A percentile compares a stretch with the other conserved stretches of the same genome.
Conservation (phyloP, 1,140 invertebrate genomes). For the Cyclina sinensis region DNA sequence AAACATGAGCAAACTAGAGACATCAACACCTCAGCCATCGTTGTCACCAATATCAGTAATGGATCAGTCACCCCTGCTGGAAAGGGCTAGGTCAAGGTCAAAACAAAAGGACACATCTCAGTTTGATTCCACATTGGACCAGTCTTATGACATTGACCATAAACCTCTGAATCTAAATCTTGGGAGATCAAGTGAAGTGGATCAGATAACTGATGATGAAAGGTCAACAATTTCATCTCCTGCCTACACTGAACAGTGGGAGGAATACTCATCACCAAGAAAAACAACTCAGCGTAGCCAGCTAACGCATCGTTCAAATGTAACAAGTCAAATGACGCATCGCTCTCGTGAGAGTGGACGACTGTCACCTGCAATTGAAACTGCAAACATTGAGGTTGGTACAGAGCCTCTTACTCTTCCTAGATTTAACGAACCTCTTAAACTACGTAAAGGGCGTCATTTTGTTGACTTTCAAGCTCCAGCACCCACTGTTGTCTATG, state of each 20-base stretch:
- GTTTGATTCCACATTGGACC: constrained; percentile 14
- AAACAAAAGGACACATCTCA: constrained; percentile 1
- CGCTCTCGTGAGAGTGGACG: constrained; percentile 60
- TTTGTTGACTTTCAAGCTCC: constrained; percentile 64
- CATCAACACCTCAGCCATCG: neutral
- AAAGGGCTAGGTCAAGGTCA: neutral
- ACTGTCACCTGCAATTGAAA: constrained; percentile 55
- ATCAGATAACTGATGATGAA: constrained; percentile 34
- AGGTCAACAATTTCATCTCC: constrained; percentile 28
- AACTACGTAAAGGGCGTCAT: constrained; percentile 52
- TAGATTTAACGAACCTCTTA: constrained; percentile 63
- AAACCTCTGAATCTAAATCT: constrained; percentile 14
- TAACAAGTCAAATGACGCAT: constrained; percentile 25
- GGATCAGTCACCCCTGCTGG: neutral
- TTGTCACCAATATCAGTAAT: neutral
- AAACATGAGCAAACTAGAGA: neutral
- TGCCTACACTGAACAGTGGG: constrained; percentile 49
- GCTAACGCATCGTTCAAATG: neutral
- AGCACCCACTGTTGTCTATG: constrained; percentile 71
- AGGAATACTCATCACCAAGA: constrained; percentile 57
- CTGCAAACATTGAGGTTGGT: constrained; percentile 32
- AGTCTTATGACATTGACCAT: neutral
- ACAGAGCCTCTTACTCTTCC: constrained; percentile 35
- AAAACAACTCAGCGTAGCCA: constrained; percentile 24
- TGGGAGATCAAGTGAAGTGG: constrained; percentile 4